A percentile compares a stretch with the other conserved stretches of the same genome.
phyloP scores from a whole-genome alignment of 2,113 vertebrate genomes.

The Rana temporaria region DNA sequence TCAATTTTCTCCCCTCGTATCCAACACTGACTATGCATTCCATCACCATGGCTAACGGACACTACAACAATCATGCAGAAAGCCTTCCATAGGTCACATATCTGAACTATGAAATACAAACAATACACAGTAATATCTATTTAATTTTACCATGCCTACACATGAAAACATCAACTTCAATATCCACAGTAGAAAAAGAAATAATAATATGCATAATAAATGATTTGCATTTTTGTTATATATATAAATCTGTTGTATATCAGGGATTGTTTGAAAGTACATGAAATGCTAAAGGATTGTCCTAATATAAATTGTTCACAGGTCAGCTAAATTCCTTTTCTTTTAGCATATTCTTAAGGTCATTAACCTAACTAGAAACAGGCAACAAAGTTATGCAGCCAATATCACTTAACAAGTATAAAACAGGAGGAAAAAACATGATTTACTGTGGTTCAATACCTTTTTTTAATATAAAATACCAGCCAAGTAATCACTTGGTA shows the following conservation, averaged over 20 bases:
- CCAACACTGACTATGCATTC: conserved; percentile 21
- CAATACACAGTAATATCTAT: conserved; percentile 1
- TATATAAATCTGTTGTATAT: conserved; percentile 20
- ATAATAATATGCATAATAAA: not conserved
- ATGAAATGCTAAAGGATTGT: conserved; percentile 38
- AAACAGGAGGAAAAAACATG: conserved; percentile 28
- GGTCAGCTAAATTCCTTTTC: conserved; percentile 53
- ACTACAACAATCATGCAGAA: conserved; percentile 25
- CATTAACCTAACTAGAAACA: conserved; percentile 51
- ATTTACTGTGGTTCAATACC: conserved; percentile 34
- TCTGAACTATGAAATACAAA: conserved; percentile 27
- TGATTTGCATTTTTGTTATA: not conserved
- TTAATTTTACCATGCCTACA: not conserved
- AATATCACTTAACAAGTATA: conserved; percentile 44
- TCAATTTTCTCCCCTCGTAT: conserved; percentile 25
- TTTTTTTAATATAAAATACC: conserved; percentile 44
- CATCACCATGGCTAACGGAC: conserved; percentile 40
- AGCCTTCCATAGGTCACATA: conserved; percentile 23
- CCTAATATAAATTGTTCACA: conserved; percentile 48
- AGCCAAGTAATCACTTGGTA: conserved; percentile 34
- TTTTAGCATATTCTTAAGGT: conserved; percentile 45
- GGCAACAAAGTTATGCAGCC: conserved; percentile 50
- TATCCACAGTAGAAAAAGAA: not conserved
- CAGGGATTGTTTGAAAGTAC: conserved; percentile 19
- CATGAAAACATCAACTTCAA: not conserved